A percentile compares a stretch with the other conserved stretches of the same genome.
phyloP scores from a whole-genome alignment of 2,888 invertebrate genomes.

The Spisula solida region DNA sequence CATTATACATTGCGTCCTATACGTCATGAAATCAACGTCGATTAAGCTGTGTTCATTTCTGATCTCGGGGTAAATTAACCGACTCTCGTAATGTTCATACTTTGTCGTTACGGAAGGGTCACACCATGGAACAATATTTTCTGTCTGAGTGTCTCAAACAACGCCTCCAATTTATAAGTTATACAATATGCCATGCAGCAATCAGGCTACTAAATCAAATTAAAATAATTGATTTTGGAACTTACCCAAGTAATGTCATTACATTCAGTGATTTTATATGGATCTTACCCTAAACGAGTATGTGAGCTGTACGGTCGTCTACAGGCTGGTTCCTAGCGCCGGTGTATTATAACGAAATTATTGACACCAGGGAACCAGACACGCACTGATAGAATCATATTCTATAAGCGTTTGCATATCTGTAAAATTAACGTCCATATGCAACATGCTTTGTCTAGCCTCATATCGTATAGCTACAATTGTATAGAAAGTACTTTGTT shows the following conservation, averaged over 20 bases:
- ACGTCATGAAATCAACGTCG: no score
- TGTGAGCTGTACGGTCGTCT: neutral
- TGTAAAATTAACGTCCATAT: conserved; percentile 11
- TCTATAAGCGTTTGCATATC: conserved; percentile 21
- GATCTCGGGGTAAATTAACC: no score
- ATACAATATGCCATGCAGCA: neutral
- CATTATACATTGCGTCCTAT: no score
- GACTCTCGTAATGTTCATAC: no score
- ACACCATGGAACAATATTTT: no score
- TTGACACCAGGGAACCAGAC: neutral
- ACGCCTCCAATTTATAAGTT: neutral
- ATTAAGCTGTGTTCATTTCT: no score
- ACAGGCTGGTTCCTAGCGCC: neutral
- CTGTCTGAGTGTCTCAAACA: neutral
- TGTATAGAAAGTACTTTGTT: conserved; percentile 9
- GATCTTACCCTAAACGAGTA: neutral
- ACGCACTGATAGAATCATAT: neutral
- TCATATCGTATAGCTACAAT: neutral
- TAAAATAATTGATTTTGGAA: conserved; percentile 27
- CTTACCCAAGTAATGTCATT: neutral
- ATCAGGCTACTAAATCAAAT: neutral
- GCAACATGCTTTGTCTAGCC: conserved; percentile 11
- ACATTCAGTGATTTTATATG: neutral
- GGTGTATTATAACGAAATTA: neutral
- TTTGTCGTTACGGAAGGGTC: no score